These are phyloP conservation scores for Ceratitis capitata DNA, from an alignment of 1,140 invertebrate species.

Conservation along the genomic window DNA sequence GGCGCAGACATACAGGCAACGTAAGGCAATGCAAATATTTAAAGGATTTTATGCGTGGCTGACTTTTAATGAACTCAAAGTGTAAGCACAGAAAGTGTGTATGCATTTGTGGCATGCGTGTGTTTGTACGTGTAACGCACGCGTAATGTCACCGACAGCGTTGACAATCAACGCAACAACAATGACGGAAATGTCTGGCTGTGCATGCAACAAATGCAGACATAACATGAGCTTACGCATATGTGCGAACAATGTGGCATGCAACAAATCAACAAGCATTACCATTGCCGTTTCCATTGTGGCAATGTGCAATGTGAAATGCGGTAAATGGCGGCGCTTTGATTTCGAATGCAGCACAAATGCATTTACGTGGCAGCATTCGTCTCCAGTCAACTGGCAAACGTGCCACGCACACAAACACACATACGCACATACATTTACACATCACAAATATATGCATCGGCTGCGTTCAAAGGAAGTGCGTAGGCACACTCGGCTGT, in stretches of 20 bases:
- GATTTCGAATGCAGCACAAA: constrained; percentile 36
- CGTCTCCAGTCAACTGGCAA: neutral
- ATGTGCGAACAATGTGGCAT: constrained; percentile 9
- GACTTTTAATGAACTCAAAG: constrained; percentile 28
- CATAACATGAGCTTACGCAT: neutral
- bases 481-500: constrained; percentile 7
- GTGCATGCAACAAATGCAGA: neutral
- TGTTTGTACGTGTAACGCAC: neutral
- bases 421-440: no score
- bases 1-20: neutral
- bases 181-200: neutral
- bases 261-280: constrained; percentile 6
- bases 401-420: neutral
- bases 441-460: no score
- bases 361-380: neutral
- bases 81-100: neutral
- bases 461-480: neutral
- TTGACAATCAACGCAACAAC: constrained; percentile 2
- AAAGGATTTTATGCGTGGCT: constrained; percentile 28
- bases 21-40: neutral
- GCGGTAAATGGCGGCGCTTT: constrained; percentile 26
- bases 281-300: neutral
- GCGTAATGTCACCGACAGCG: neutral
- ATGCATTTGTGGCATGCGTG: no score
- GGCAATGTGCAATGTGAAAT: constrained; percentile 15